phyloP scores from a whole-genome alignment of 2,113 vertebrate species.

The Lepus americanus region DNA sequence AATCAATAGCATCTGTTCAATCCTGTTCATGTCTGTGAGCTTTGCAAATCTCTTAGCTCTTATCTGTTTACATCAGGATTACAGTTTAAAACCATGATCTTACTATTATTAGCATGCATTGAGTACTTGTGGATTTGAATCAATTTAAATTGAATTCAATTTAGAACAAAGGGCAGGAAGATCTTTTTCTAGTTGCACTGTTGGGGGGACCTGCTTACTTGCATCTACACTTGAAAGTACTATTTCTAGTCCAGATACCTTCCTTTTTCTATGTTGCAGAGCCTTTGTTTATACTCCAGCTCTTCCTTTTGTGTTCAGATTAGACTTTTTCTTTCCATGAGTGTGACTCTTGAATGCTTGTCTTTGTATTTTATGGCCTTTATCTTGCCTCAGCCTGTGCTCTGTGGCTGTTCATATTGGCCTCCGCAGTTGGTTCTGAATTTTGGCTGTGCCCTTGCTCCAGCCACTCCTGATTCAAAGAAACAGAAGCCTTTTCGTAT shows the following conservation, averaged over 20 bases:
- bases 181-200: not conserved
- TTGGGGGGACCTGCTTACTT: not conserved
- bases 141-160: slow-evolving; percentile 26
- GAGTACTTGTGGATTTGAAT: slow-evolving; percentile 24
- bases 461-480: not conserved
- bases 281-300: not conserved
- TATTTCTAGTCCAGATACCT: slow-evolving; percentile 19
- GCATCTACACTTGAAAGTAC: not conserved
- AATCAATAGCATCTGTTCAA: slow-evolving; percentile 14
- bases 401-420: not conserved
- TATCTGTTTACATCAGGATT: slow-evolving; percentile 28
- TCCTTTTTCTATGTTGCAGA: not conserved
- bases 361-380: slow-evolving; percentile 7
- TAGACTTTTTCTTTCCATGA: slow-evolving; percentile 3
- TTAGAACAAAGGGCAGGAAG: slow-evolving; percentile 30
- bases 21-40: not conserved
- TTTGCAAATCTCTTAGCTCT: not conserved
- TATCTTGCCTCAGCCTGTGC: not conserved
- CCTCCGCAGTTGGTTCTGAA: not conserved
- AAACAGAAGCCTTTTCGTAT: not conserved
- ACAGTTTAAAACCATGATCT: not conserved
- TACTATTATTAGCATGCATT: not conserved
- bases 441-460: not conserved
- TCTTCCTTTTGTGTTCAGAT: not conserved
- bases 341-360: not conserved